Conservation (phyloP, 2,797 vertebrate species). For the Graptemys geographica region DNA sequence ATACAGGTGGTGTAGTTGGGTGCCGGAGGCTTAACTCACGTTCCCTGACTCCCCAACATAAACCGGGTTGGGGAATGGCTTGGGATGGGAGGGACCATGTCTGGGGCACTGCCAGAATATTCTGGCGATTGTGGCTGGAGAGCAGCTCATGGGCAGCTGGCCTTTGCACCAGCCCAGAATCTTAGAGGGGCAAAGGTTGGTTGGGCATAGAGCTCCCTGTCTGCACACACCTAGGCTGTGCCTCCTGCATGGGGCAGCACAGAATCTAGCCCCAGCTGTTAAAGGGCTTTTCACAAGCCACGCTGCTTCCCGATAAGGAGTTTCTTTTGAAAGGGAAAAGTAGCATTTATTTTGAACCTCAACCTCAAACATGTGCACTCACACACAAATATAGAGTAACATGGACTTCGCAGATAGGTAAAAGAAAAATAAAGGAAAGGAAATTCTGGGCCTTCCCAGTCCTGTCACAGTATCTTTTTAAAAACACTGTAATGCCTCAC, state of each 20-base stretch:
- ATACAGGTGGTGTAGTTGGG: constrained; percentile 23
- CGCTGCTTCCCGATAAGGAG: background rate
- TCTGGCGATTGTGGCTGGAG: background rate
- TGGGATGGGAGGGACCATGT: background rate
- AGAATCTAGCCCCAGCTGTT: background rate
- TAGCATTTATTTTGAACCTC: background rate
- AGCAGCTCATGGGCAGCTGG: background rate
- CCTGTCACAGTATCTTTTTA: background rate
- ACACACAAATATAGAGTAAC: background rate
- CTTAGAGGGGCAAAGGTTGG: background rate
- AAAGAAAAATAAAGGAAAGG: background rate
- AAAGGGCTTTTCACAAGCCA: background rate
- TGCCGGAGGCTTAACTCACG: background rate
- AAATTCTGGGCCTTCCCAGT: background rate
- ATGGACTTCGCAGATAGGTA: background rate
- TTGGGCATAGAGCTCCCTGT: background rate
- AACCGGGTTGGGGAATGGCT: constrained; percentile 10
- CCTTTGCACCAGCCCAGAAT: background rate
- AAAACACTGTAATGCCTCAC: background rate
- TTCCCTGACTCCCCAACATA: constrained; percentile 14
- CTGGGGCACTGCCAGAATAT: background rate
- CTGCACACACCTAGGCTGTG: background rate
- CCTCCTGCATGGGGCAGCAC: background rate
- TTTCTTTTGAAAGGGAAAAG: background rate
- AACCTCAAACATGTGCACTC: background rate